phyloP scores from a whole-genome alignment of 2,797 vertebrate genomes.

The Huso huso region DNA sequence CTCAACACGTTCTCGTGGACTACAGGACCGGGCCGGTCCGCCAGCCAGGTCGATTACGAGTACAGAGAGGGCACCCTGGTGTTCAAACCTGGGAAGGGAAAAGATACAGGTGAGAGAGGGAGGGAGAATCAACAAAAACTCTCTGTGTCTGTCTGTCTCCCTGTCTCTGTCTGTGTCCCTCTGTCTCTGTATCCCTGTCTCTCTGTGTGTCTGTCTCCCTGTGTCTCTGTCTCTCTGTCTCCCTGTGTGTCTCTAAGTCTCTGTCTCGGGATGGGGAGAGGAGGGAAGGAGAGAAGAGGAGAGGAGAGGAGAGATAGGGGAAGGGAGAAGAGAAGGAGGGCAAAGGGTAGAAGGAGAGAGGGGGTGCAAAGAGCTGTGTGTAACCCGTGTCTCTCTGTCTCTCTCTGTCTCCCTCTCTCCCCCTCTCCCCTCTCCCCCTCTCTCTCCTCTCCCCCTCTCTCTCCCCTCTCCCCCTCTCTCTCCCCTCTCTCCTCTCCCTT shows the following conservation, averaged over 20 bases:
- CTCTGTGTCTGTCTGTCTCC: background rate
- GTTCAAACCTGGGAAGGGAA: constrained; percentile 82
- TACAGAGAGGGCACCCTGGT: constrained; percentile 84
- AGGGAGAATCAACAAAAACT: background rate
- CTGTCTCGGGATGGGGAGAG: background rate
- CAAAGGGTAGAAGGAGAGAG: background rate
- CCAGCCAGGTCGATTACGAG: constrained; percentile 71
- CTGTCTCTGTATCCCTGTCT: too few species aligned
- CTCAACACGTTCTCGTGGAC: constrained; percentile 87
- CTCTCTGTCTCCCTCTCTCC: too few species aligned
- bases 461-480: too few species aligned
- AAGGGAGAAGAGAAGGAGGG: background rate
- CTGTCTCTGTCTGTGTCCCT: too few species aligned
- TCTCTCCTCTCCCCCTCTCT: too few species aligned
- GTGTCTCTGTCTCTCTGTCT: too few species aligned
- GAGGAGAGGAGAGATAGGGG: background rate
- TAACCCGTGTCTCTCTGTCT: too few species aligned
- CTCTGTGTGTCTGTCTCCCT: too few species aligned
- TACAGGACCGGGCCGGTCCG: constrained; percentile 90
- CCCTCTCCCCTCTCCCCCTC: too few species aligned
- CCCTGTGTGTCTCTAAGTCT: background rate
- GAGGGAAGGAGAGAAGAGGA: background rate
- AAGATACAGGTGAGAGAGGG: constrained; percentile 68
- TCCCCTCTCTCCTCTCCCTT: too few species aligned
- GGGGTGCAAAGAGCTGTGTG: too few species aligned